Evolutionary conservation across 1,140 invertebrate genomes (phyloP).

Genomic region (Homalodisca vitripennis): DNA sequence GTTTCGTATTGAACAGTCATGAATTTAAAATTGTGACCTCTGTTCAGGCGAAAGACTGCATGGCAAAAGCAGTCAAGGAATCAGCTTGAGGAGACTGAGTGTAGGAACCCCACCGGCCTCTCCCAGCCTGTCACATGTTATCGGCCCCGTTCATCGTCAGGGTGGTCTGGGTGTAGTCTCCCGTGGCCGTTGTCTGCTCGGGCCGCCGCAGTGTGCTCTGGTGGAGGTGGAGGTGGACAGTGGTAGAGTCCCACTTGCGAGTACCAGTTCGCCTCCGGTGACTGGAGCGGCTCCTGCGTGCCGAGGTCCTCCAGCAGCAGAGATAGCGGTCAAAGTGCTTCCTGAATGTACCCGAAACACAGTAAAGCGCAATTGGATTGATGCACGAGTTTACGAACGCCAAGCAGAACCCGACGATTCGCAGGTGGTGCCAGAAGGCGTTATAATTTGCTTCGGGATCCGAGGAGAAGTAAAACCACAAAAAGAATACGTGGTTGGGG

Average conservation of each 20-base stretch:
- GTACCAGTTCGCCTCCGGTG: neutral
- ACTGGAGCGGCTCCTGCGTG: neutral
- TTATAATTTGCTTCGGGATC: slow-evolving; percentile 72
- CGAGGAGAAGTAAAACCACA: slow-evolving; percentile 83
- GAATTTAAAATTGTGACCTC: too few species aligned
- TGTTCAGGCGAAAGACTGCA: neutral
- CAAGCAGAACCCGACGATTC: slow-evolving; percentile 82
- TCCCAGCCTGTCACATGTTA: neutral
- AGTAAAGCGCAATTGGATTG: slow-evolving; percentile 92
- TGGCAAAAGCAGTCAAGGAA: neutral
- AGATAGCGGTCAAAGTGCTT: slow-evolving; percentile 51
- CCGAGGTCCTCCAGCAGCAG: neutral
- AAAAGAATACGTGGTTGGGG: slow-evolving; percentile 79
- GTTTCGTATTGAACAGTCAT: too few species aligned
- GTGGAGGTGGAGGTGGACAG: neutral
- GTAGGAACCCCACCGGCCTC: neutral
- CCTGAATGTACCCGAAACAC: slow-evolving; percentile 86
- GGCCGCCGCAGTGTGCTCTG: slow-evolving; percentile 26
- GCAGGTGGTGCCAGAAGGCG: slow-evolving; percentile 80
- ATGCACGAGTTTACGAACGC: slow-evolving; percentile 89
- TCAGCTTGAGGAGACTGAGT: neutral
- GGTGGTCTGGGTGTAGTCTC: slow-evolving; percentile 28
- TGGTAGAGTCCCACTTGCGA: slow-evolving; percentile 25
- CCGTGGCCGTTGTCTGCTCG: slow-evolving; percentile 1
- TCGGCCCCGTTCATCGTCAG: slow-evolving; percentile 25